Evolutionary conservation across 2,888 invertebrate species (phyloP), one percentile per base, ranked within the genome.

Genomic region (Endotricha flammealis): DNA sequence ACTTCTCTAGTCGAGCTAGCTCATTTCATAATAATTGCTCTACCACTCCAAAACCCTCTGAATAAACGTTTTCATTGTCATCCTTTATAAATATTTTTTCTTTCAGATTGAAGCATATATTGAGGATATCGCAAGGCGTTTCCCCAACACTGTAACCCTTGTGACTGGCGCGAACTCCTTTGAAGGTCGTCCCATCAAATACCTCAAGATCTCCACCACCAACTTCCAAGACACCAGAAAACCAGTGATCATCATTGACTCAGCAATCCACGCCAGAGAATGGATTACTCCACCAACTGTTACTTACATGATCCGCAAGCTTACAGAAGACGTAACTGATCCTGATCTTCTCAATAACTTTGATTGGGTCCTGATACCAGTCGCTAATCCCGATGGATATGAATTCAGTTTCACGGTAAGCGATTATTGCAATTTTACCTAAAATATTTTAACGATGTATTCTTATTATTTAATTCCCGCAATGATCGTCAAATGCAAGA

Each of bases 381-480:
- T 90, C 7, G 74, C 90, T 24, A 93, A 93, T 60, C 92, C 93
- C 8, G 93, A 93, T 70, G 93, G 93, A 4, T 93, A 93, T 50
- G 88, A 87, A 46, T 90, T 70, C 63, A 85, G 89, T 1, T 87
- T 85, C 48, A 66, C 68, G 16, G 16, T 16, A 16, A 16, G 16
- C 6, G 3, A 16, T 16, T 4, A 16, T 16, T 4, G 16, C 3
- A 16, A 16, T 16, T 16, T 16, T n/a, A n/a, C n/a, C n/a, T n/a
- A n/a, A n/a, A n/a, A n/a, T n/a, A n/a, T n/a, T n/a, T n/a, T n/a
- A n/a, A n/a, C n/a, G n/a, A n/a, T n/a, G n/a, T n/a, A n/a, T n/a
- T n/a, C n/a, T n/a, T n/a, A n/a, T n/a, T n/a, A n/a, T n/a, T n/a
- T n/a, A n/a, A n/a, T n/a, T n/a, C n/a, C n/a, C n/a, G n/a, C n/a